Evolutionary conservation across 2,797 vertebrate species (phyloP).

Genomic region (Agapornis canus): DNA sequence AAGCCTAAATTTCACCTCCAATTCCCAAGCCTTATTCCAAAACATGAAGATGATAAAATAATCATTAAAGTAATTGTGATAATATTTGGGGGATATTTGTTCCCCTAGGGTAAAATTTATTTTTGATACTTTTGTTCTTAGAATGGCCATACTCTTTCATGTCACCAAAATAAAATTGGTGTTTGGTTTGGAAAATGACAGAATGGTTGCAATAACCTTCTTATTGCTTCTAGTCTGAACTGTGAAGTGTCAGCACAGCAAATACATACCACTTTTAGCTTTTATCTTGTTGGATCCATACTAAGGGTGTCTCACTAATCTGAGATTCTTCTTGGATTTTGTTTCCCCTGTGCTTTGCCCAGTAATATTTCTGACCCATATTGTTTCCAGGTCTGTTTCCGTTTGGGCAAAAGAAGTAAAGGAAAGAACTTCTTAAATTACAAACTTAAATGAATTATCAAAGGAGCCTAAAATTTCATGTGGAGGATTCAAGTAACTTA

Average conservation of each 20-base stretch:
- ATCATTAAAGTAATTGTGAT: not conserved
- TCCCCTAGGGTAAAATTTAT: not conserved
- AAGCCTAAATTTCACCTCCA: not conserved
- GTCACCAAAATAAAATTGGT: not conserved
- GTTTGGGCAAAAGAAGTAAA: not conserved
- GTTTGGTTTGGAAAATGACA: not conserved
- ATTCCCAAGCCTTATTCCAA: not conserved
- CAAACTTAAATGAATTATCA: not conserved
- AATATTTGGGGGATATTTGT: not conserved
- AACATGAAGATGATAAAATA: not conserved
- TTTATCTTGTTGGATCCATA: not conserved
- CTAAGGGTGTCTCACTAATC: not conserved
- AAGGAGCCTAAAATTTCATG: slow-evolving; percentile 4
- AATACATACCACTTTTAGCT: not conserved
- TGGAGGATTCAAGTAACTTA: not conserved
- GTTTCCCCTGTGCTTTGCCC: not conserved
- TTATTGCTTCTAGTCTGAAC: not conserved
- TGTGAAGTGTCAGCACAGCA: not conserved
- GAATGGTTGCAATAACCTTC: not conserved
- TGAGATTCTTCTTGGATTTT: not conserved
- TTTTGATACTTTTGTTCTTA: not conserved
- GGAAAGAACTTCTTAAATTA: not conserved
- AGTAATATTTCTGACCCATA: not conserved
- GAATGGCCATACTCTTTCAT: not conserved
- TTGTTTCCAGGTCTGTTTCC: not conserved